phyloP scores from a whole-genome alignment of 2,113 vertebrate genomes.

The Anas platyrhynchos region DNA sequence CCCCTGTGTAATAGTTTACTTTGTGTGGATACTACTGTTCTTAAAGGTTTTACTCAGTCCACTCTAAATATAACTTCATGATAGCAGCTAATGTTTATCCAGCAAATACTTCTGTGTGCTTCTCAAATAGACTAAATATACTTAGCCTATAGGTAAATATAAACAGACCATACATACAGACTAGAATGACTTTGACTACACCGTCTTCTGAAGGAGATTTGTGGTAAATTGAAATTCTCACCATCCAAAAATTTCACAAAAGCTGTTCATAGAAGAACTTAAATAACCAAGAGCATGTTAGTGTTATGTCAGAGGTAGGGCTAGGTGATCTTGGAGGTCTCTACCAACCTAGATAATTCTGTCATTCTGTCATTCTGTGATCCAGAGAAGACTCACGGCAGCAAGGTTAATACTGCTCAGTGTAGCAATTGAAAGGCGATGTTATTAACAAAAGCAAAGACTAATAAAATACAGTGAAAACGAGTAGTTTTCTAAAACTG shows the following conservation, averaged over 20 bases:
- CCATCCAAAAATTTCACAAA: not conserved
- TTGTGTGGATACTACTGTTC: not conserved
- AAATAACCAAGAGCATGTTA: not conserved
- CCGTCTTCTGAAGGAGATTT: not conserved
- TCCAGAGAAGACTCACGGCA: not conserved
- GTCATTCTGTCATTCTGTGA: too few relatives aligned
- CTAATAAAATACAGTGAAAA: not conserved
- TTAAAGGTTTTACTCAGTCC: not conserved
- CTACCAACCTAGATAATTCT: too few relatives aligned
- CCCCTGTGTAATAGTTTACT: not conserved
- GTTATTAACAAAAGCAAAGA: not conserved
- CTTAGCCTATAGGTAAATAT: conserved; percentile 9
- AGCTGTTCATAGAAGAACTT: not conserved
- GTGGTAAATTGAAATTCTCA: not conserved
- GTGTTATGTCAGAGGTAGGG: too few relatives aligned
- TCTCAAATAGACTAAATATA: conserved; percentile 19
- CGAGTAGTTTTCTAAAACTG: not conserved
- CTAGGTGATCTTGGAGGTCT: too few relatives aligned
- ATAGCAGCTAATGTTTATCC: not conserved
- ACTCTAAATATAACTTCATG: not conserved
- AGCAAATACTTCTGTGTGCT: conserved; percentile 1
- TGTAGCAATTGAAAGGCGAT: not conserved
- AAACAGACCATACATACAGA: not conserved
- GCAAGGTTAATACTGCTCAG: not conserved
- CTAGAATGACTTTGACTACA: not conserved